These are phyloP conservation scores for Acrobasis repandana DNA, from an alignment of 2,888 invertebrate genomes.

Conservation along the genomic window DNA sequence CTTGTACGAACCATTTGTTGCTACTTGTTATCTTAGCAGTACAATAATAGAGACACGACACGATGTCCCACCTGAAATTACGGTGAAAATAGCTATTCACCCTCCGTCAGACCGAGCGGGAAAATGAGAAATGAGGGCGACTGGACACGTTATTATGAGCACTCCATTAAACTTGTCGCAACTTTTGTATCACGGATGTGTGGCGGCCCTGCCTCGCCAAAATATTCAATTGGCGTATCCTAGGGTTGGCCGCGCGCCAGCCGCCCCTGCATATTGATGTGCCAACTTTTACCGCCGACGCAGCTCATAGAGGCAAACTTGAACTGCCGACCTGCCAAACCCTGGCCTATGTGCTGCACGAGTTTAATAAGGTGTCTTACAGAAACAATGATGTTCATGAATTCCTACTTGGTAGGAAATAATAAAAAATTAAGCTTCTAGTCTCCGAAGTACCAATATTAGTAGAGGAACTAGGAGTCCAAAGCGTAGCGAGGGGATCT, in stretches of 20 bases:
- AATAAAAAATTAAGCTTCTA: too few relatives aligned
- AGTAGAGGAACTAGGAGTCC: too few relatives aligned
- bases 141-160: slow-evolving; percentile 51
- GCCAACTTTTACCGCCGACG: slow-evolving; percentile 70
- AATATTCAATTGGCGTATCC: slow-evolving; percentile 79
- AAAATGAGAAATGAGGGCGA: slow-evolving; percentile 28
- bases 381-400: slow-evolving; percentile 29
- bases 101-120: slow-evolving; percentile 25
- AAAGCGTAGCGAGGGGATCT: too few relatives aligned
- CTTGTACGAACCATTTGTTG: not conserved
- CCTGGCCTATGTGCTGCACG: slow-evolving; percentile 50
- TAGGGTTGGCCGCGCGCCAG: slow-evolving; percentile 68
- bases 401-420: too few relatives aligned
- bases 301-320: slow-evolving; percentile 64
- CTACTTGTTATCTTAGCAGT: slow-evolving; percentile 22
- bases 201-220: slow-evolving; percentile 55
- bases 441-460: too few relatives aligned
- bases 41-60: slow-evolving; percentile 40
- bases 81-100: slow-evolving; percentile 48
- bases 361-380: slow-evolving; percentile 57
- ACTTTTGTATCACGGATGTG: slow-evolving; percentile 65
- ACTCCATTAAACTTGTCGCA: slow-evolving; percentile 63
- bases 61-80: slow-evolving; percentile 47
- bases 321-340: slow-evolving; percentile 63
- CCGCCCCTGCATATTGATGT: slow-evolving; percentile 71